Percentiles rank a stretch among this genome's conserved stretches.
Evolutionary conservation across 1,140 invertebrate species (phyloP).

Genomic region (Drosophila yakuba): DNA sequence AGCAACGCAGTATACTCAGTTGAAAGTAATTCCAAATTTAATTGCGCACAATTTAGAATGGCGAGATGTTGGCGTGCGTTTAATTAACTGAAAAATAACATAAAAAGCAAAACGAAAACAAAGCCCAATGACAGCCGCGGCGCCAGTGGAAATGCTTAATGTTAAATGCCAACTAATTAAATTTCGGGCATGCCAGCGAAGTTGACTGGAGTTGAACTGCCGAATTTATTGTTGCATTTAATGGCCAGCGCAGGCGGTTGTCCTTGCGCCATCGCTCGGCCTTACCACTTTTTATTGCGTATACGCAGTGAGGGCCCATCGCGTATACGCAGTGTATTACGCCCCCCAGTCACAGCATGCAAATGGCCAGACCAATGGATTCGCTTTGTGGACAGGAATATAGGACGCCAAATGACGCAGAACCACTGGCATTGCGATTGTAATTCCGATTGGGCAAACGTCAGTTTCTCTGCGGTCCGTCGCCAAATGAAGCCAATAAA

Average conservation of each 20-base stretch:
- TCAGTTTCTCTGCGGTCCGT: constrained; percentile 32
- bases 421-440: constrained; percentile 52
- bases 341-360: constrained; percentile 27
- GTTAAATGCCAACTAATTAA: constrained; percentile 82
- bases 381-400: constrained; percentile 21
- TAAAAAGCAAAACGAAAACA: constrained; percentile 45
- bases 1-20: constrained; percentile 54
- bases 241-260: constrained; percentile 67
- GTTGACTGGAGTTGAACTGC: constrained; percentile 24
- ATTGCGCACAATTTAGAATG: constrained; percentile 81
- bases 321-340: constrained; percentile 75
- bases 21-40: constrained; percentile 80
- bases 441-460: constrained; percentile 32
- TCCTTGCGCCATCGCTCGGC: constrained; percentile 32
- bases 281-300: constrained; percentile 65
- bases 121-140: constrained; percentile 41
- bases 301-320: constrained; percentile 43
- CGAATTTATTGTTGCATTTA: constrained; percentile 80
- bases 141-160: constrained; percentile 69
- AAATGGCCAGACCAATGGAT: constrained; percentile 34
- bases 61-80: constrained; percentile 78
- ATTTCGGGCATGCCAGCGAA: constrained; percentile 69
- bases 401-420: constrained; percentile 47
- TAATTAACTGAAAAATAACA: constrained; percentile 82
- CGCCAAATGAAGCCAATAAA: constrained; percentile 73